A percentile compares a stretch with the other conserved stretches of the same genome.
These are phyloP conservation scores for Perodicticus potto DNA, from an alignment of 2,797 vertebrate genomes.

Conservation along the genomic window DNA sequence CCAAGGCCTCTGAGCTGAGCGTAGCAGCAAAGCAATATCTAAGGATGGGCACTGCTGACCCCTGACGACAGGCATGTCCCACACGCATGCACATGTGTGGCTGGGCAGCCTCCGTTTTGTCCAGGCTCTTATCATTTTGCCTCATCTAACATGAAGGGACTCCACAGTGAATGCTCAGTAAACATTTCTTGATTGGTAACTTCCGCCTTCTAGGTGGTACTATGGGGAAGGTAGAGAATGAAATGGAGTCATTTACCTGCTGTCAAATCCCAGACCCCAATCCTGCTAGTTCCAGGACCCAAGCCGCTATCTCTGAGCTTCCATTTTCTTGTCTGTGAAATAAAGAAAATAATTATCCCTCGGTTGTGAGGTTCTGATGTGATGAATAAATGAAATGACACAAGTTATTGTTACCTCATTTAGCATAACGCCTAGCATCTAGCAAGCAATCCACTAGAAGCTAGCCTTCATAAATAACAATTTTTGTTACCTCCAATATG, in stretches of 20 bases:
- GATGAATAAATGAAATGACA: background rate
- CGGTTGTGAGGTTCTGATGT: background rate
- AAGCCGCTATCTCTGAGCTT: background rate
- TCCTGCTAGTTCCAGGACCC: background rate
- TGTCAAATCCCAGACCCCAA: background rate
- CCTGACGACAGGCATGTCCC: background rate
- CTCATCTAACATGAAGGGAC: background rate
- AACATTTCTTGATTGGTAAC: background rate
- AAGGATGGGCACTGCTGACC: no score
- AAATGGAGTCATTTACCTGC: background rate
- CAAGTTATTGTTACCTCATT: background rate
- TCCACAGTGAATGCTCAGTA: background rate
- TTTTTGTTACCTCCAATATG: background rate
- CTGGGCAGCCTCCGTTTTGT: background rate
- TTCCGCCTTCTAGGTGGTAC: background rate
- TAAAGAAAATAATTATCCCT: background rate
- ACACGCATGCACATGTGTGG: background rate
- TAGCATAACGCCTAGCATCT: background rate
- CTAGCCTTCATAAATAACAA: background rate
- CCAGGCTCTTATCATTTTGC: background rate
- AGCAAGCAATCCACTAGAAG: background rate
- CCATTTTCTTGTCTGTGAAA: background rate
- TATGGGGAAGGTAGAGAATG: background rate
- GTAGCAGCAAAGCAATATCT: background rate
- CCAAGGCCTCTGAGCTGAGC: background rate